Evolutionary conservation across 1,140 invertebrate species (phyloP).

Genomic region (Nylanderia fulva): DNA sequence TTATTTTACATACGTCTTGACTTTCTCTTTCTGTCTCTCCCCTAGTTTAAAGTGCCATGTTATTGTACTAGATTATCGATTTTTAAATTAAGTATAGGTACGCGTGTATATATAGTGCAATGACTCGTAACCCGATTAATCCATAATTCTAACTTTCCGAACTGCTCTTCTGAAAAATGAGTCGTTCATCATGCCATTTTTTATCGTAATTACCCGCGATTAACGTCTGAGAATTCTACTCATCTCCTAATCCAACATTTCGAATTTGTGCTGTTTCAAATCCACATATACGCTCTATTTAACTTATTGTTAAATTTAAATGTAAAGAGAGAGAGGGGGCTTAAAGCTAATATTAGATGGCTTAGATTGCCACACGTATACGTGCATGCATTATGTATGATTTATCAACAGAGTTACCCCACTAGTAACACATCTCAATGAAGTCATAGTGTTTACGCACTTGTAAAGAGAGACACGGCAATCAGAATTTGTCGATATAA

Average conservation of each 20-base stretch:
- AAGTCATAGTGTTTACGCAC: neutral
- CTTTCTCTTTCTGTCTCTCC: no score
- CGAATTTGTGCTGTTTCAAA: neutral
- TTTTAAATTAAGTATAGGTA: neutral
- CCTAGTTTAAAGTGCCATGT: neutral
- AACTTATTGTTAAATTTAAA: neutral
- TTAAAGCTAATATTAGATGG: slow-evolving; percentile 36
- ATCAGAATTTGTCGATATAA: neutral
- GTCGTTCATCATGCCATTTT: neutral
- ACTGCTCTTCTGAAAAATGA: neutral
- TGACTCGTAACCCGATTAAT: neutral
- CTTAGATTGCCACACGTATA: neutral
- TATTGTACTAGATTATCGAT: neutral
- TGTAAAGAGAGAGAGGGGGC: no score
- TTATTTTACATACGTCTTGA: neutral
- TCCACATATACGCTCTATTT: slow-evolving; percentile 4
- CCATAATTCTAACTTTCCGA: neutral
- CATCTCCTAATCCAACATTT: slow-evolving; percentile 27
- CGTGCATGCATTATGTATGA: neutral
- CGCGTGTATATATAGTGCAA: neutral
- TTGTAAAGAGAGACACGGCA: neutral
- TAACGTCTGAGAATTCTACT: neutral
- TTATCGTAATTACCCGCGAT: neutral
- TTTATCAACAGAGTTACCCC: neutral
- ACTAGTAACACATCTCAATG: slow-evolving; percentile 12